Evolutionary conservation across 2,797 vertebrate species (phyloP), one percentile per base, ranked within the genome.

Genomic region (Cryptoblepharus egeriae): DNA sequence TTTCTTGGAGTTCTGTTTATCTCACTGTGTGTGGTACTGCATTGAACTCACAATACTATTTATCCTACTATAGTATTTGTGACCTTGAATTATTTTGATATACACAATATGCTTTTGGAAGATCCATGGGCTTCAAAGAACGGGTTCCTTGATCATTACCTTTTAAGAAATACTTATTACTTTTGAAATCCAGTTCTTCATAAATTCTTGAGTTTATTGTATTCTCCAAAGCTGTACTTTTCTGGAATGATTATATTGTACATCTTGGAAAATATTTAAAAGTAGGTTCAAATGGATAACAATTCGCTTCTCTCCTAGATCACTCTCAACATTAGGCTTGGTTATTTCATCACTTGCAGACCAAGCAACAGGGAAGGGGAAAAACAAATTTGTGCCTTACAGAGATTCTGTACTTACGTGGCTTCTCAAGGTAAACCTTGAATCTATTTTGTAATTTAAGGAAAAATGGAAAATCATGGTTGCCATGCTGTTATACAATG

Each of bases 401-500:
- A 97, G 98, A 96, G 99, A 99, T 92, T 99, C 98, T 3, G 98
- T 99, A 32, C 98, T 99, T 89, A 99, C 99, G 72, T 99, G 98
- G 98, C 97, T 99, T 73, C 97, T 99, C 75, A 99, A 99, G 98
- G 98, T 99, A 95, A 93, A 91, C 37, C 71, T 24, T 79, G 37
- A 67, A 89, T 84, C 83, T 35, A 0, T 0, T 80, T 85, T 39
- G 71, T 15, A 11, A 0, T 49, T 63, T 39, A 18, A 11, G 15
- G 32, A 35, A 9, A 45, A 55, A 70, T 42, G 7, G 13, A 57
- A 30, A 57, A 37, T 49, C 28, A 49, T 71, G 12, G 37, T 26
- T 65, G 0, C 24, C 20, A 35, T 65, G 18, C 15, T 74, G 26
- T 57, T 55, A 16, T 74, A 16, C 37, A 78, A 15, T 16, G 10